Evolutionary conservation across 2,888 invertebrate species (phyloP).

Genomic region (Harpalus rufipes): DNA sequence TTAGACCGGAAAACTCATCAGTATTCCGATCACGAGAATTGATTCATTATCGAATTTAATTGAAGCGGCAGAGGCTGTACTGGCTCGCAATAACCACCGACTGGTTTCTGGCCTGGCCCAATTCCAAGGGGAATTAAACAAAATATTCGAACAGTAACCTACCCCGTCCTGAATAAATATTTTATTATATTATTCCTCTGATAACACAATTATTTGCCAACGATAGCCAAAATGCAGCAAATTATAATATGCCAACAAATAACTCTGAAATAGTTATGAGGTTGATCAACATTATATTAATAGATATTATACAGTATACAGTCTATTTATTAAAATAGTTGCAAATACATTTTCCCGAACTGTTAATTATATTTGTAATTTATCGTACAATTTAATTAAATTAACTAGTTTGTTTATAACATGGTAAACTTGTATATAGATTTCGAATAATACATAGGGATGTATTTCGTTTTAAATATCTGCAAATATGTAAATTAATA

Average conservation of each 20-base stretch:
- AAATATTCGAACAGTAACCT: background rate
- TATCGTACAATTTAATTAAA: background rate
- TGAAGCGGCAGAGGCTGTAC: conserved; percentile 17
- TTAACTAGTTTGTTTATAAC: background rate
- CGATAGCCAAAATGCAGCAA: background rate
- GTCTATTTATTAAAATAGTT: background rate
- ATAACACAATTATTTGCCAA: conserved; percentile 2
- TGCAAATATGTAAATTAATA: too few relatives aligned
- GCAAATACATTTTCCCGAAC: background rate
- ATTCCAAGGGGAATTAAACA: conserved; percentile 3
- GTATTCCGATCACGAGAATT: conserved; percentile 54
- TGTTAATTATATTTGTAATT: background rate
- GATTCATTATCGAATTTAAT: conserved; percentile 59
- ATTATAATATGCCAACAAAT: background rate
- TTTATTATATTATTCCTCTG: conserved; percentile 15
- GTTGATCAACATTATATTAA: background rate
- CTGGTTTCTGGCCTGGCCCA: background rate
- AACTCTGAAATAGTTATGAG: conserved; percentile 3
- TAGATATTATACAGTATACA: too few relatives aligned
- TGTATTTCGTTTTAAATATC: too few relatives aligned
- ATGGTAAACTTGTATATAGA: background rate
- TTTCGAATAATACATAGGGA: background rate
- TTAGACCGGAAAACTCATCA: conserved; percentile 42
- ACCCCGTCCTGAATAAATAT: conserved; percentile 41
- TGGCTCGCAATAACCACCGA: background rate